These are phyloP conservation scores for Plebejus melissa DNA, from an alignment of 2,888 invertebrate species.

Conservation along the genomic window DNA sequence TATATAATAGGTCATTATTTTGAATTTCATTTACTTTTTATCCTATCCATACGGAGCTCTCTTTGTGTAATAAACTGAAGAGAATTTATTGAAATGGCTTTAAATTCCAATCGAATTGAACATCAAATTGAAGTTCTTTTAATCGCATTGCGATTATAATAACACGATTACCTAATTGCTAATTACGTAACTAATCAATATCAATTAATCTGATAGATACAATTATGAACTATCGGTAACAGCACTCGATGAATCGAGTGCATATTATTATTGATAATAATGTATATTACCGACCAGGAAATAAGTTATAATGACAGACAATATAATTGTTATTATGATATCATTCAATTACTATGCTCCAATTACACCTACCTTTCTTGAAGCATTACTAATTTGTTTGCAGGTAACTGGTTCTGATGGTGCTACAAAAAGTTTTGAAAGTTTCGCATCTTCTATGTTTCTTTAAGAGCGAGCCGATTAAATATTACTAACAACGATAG, in stretches of 20 bases:
- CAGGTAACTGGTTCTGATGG: too few relatives aligned
- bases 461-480: not conserved
- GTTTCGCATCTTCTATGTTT: not conserved
- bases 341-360: not conserved
- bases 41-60: not conserved
- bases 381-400: not conserved
- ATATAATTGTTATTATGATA: not conserved
- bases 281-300: not conserved
- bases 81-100: not conserved
- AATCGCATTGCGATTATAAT: not conserved
- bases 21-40: constrained; percentile 18
- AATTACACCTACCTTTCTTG: not conserved
- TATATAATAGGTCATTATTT: constrained; percentile 27
- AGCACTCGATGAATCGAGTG: not conserved
- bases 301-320: not conserved
- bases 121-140: not conserved
- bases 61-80: not conserved
- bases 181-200: constrained; percentile 2
- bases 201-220: constrained; percentile 1
- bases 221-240: constrained; percentile 9
- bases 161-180: not conserved
- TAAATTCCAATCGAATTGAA: not conserved
- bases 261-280: not conserved
- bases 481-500: not conserved
- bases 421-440: not conserved